A percentile compares a stretch with the other conserved stretches of the same genome.
phyloP scores from a whole-genome alignment of 2,888 invertebrate genomes.

The Agelastica alni region DNA sequence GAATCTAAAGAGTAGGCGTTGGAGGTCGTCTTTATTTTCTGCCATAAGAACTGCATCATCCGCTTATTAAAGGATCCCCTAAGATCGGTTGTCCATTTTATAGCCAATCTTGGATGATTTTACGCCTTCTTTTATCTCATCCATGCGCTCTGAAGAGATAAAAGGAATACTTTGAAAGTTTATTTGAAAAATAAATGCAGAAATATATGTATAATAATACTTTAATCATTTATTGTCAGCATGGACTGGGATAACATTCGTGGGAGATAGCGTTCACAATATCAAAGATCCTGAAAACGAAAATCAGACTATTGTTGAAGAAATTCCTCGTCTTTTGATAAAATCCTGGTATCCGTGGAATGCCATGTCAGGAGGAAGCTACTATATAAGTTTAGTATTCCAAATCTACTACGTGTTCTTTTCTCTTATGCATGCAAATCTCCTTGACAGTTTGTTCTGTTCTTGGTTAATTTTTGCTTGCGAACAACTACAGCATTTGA shows the following conservation, averaged over 20 bases:
- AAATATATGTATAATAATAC: no score
- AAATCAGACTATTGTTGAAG: constrained; percentile 70
- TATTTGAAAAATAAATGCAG: no score
- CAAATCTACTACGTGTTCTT: constrained; percentile 56
- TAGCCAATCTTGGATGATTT: no score
- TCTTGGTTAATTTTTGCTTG: constrained; percentile 86
- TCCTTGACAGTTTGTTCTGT: constrained; percentile 78
- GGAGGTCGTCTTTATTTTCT: no score
- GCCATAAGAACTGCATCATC: no score
- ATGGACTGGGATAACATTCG: constrained; percentile 81
- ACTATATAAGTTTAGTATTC: constrained; percentile 65
- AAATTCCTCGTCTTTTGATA: constrained; percentile 73
- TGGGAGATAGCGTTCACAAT: constrained; percentile 74
- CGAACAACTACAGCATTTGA: constrained; percentile 82
- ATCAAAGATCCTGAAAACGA: constrained; percentile 70
- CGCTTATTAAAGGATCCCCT: no score
- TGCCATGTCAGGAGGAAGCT: constrained; percentile 69
- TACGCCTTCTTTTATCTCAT: no score
- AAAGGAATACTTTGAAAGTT: no score
- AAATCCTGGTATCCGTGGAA: constrained; percentile 82
- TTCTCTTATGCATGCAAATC: constrained; percentile 58
- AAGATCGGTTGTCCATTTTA: no score
- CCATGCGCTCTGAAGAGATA: no score
- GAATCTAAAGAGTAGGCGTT: no score
- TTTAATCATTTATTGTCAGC: constrained; percentile 54